phyloP scores from a whole-genome alignment of 2,113 vertebrate species.

The Colaptes auratus region DNA sequence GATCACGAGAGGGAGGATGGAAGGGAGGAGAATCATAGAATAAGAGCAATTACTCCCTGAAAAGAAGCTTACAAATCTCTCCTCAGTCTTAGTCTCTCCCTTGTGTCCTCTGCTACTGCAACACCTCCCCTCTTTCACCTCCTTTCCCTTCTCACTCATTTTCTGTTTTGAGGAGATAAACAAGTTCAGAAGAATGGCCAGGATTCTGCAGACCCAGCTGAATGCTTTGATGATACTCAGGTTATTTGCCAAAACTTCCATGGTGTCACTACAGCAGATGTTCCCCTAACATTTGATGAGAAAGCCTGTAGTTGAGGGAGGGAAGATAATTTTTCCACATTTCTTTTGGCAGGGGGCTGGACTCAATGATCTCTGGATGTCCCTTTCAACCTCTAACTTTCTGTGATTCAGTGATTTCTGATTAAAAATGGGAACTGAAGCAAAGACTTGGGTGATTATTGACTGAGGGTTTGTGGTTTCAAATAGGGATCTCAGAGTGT shows the following conservation, averaged over 20 bases:
- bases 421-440: neutral
- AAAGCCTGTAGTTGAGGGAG: neutral
- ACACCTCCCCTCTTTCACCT: neutral
- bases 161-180: neutral
- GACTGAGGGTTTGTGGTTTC: neutral
- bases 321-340: rapidly evolving
- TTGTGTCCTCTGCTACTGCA: neutral
- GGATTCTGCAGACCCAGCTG: neutral
- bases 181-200: neutral
- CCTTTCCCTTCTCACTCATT: neutral
- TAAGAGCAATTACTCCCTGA: neutral
- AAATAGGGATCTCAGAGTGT: neutral
- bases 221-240: neutral
- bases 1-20: rapidly evolving
- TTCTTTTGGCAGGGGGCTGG: neutral
- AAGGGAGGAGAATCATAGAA: neutral
- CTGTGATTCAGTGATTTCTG: neutral
- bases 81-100: neutral
- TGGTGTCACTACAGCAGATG: neutral
- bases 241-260: neutral
- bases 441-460: neutral
- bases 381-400: no score
- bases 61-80: neutral
- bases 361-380: no score
- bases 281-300: neutral